These are phyloP conservation scores for Eulemur albifrons DNA, from an alignment of 2,797 vertebrate species.

Conservation along the genomic window DNA sequence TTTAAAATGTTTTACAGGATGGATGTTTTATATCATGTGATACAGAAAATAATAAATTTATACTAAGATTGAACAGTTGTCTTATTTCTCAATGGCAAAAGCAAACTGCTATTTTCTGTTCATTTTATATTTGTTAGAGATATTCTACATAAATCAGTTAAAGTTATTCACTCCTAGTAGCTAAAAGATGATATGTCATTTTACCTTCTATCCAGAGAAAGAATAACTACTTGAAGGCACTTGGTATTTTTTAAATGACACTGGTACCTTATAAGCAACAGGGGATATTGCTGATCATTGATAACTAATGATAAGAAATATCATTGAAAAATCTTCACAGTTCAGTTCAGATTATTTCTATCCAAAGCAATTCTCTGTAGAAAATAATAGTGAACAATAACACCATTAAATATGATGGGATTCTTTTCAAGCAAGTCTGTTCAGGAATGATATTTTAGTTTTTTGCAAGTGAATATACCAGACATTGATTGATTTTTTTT, in stretches of 20 bases:
- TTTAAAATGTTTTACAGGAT: not conserved
- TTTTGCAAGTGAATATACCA: conserved; percentile 36
- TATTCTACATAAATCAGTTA: not conserved
- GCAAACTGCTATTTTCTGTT: not conserved
- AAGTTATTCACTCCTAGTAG: not conserved
- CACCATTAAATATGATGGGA: conserved; percentile 4
- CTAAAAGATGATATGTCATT: not conserved
- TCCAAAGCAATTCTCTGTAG: conserved; percentile 5
- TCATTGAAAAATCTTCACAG: not conserved
- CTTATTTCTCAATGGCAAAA: not conserved
- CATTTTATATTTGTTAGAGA: not conserved
- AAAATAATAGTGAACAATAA: conserved; percentile 34
- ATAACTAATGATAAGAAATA: conserved; percentile 1
- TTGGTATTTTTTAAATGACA: not conserved
- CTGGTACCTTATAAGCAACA: not conserved
- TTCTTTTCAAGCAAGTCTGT: conserved; percentile 49
- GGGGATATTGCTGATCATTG: not conserved
- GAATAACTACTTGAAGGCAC: not conserved
- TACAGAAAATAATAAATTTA: not conserved
- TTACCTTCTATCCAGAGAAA: not conserved
- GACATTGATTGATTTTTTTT: conserved; percentile 51
- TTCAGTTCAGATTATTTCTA: conserved; percentile 25
- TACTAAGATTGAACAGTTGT: not conserved
- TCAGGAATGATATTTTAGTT: conserved; percentile 28
- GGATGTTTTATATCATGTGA: not conserved